Conservation (phyloP, 2,888 invertebrate genomes). For the Zelleria hepariella region DNA sequence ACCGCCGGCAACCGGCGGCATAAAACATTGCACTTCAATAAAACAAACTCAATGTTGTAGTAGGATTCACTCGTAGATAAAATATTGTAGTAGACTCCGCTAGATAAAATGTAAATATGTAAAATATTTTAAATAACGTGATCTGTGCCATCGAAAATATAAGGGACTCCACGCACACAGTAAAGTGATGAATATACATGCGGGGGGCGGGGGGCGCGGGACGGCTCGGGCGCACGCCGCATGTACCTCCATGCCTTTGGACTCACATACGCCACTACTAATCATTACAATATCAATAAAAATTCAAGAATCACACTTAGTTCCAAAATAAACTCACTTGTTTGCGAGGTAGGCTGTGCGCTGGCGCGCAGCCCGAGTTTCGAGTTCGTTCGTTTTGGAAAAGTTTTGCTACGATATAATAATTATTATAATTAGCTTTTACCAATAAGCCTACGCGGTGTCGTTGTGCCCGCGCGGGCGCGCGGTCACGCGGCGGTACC, state of each 20-base stretch:
- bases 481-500: conserved; percentile 1
- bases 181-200: conserved; percentile 47
- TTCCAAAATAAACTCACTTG: conserved; percentile 83
- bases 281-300: conserved; percentile 73
- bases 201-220: conserved; percentile 23
- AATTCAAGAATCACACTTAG: conserved; percentile 82
- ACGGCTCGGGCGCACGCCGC: conserved; percentile 24
- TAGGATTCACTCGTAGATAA: conserved; percentile 70
- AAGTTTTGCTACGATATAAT: conserved; percentile 71
- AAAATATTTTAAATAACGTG: conserved; percentile 69
- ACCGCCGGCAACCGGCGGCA: conserved; percentile 67
- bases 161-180: conserved; percentile 68
- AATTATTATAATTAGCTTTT: conserved; percentile 65
- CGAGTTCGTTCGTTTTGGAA: conserved; percentile 75
- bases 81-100: conserved; percentile 70
- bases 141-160: conserved; percentile 68
- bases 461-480: conserved; percentile 28
- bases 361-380: conserved; percentile 72
- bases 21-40: conserved; percentile 70
- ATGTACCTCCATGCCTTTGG: conserved; percentile 46
- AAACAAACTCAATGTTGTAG: conserved; percentile 72
- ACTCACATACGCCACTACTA: conserved; percentile 70
- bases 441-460: conserved; percentile 70
- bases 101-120: conserved; percentile 72
- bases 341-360: conserved; percentile 79